phyloP scores from a whole-genome alignment of 2,888 invertebrate genomes.

The Acrocyrtus sp. region DNA sequence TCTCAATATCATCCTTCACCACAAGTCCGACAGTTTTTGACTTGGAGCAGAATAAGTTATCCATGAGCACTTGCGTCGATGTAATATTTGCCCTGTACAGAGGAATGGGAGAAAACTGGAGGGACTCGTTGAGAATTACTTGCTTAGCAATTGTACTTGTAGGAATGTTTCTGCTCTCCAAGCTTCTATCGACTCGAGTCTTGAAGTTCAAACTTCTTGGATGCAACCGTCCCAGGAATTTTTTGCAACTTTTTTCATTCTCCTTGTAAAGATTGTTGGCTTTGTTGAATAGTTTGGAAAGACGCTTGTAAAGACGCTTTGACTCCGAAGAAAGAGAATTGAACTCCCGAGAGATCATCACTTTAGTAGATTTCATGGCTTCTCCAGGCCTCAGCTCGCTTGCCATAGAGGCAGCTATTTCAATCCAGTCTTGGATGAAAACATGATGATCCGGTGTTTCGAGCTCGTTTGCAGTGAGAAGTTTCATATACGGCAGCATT shows the following conservation, averaged over 20 bases:
- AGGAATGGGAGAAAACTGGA: constrained; percentile 14
- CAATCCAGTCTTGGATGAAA: constrained; percentile 48
- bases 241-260: constrained; percentile 18
- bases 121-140: neutral
- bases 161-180: neutral
- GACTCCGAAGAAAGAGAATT: constrained; percentile 22
- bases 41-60: constrained; percentile 43
- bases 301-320: constrained; percentile 7
- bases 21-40: constrained; percentile 37
- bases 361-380: constrained; percentile 1
- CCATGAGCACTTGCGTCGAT: constrained; percentile 25
- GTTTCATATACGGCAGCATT: constrained; percentile 52
- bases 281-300: constrained; percentile 20
- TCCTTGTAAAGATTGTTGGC: constrained; percentile 26
- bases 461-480: constrained; percentile 33
- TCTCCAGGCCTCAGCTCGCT: constrained; percentile 14
- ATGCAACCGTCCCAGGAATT: constrained; percentile 21
- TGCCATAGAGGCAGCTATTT: constrained; percentile 30
- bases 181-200: neutral
- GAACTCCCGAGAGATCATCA: constrained; percentile 38
- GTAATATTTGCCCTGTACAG: constrained; percentile 20
- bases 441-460: constrained; percentile 16
- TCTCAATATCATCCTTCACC: constrained; percentile 36
- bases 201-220: constrained; percentile 27
- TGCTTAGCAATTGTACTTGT: neutral